Evolutionary conservation across 2,888 invertebrate genomes (phyloP), one percentile per base, ranked within the genome.

Genomic region (Pegoplata infirma): DNA sequence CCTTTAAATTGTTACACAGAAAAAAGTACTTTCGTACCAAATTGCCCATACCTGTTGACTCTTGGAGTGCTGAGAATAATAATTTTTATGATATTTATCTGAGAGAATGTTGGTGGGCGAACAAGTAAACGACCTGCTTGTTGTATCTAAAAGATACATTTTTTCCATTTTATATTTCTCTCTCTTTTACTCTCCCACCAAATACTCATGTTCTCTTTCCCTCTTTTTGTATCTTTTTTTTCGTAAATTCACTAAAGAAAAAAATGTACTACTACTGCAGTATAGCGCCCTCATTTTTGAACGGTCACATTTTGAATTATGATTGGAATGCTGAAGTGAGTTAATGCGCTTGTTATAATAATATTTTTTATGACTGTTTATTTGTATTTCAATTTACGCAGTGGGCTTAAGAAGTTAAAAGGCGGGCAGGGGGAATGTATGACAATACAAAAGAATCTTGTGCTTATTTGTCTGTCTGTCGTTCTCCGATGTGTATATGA

Each of bases 271-370:
- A 67, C 23, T 67, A 36, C 64, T 59, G n/a, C n/a, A n/a, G n/a
- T n/a, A n/a, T n/a, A 78, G 76, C 82, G 80, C 82, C 80, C 61
- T 76, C 75, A 73, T 47, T 66, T 63, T 23, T 23, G 17, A 58
- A 36, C 76, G 82, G 80, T 51, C 74, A 55, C 53, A 58, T 69
- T 59, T 59, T 6, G 51, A 56, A 69, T 53, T 79, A 79, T 10
- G 17, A 47, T 23, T 46, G 82, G 82, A 82, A 82, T 82, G 82
- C 79, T 78, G 80, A 81, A 81, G 79, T 79, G 80, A 81, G 80
- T 79, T 80, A 81, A 81, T 80, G 79, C 67, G 79, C 75, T 79
- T 72, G 79, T 79, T 79, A 72, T 79, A 72, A 75, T 71, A 75
- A 71, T 79, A 64, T 67, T 59, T 78, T 78, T 71, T 71, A 79